Evolutionary conservation across 2,113 vertebrate species (phyloP), one percentile per base, ranked within the genome.

Genomic region (Cygnus buccinator): DNA sequence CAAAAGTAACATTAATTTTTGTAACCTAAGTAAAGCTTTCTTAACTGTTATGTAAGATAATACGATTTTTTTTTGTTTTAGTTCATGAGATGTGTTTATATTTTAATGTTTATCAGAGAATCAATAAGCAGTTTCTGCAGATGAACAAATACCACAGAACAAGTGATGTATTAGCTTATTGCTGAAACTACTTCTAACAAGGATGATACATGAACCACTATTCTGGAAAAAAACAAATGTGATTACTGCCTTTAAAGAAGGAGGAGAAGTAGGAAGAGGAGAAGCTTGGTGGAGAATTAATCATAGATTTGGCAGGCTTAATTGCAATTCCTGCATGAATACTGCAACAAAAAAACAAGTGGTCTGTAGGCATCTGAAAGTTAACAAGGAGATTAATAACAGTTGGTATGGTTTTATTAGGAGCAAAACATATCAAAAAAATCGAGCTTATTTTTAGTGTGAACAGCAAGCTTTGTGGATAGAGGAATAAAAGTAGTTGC

Each of bases 291-390:
- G 84, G 28, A 78, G 57, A 77, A 75, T n/a, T 89, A 89, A 84
- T 95, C 73, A 63, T 67, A 76, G 33, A 84, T 79, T 21, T 21
- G 78, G 55, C 75, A 46, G 61, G 46, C 57, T 89, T 91, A 93
- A 89, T 89, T 89, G 73, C 89, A 93, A 5, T 81, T 91, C 57
- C 90, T 89, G 41, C 13, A 78, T 91, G 87, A 95, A 89, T 91
- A 67, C 57, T 87, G 52, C 37, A 46, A 50, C 21, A 74, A 89
- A 50, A 67, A 82, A 63, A 46, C 81, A 62, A 62, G 59, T 23
- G 35, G 58, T 72, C 58, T 72, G 58, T 89, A 71, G 91, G 57
- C 84, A 74, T 67, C 46, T 93, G 87, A 46, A 89, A 78, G 9
- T 87, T 87, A 87, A 58, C 33, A 87, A 67, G 80, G 59, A 71